Percentiles rank a stretch among this genome's conserved stretches.
These are phyloP conservation scores for Plagodis dolabraria DNA, from an alignment of 2,888 invertebrate genomes.

Conservation along the genomic window DNA sequence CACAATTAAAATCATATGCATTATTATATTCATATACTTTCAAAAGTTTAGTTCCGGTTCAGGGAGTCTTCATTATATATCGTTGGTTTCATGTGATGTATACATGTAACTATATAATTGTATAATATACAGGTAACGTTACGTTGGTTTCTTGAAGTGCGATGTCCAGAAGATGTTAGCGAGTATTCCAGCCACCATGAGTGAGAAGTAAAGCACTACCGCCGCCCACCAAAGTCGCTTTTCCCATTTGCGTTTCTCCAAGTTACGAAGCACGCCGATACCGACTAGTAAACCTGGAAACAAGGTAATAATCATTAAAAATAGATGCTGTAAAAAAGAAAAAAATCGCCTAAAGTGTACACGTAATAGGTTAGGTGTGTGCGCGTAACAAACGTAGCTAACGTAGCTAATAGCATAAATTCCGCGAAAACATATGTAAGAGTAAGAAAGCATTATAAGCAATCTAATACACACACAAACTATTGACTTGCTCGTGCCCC, in stretches of 20 bases:
- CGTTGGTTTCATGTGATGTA: background rate
- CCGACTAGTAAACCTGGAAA: constrained; percentile 91
- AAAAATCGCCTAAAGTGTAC: no score
- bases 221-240: constrained; percentile 92
- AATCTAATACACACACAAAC: no score
- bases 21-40: no score
- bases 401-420: no score
- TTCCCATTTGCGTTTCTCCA: constrained; percentile 92
- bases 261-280: constrained; percentile 92
- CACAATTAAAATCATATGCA: no score
- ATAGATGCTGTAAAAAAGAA: background rate
- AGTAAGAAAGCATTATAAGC: no score
- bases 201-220: constrained; percentile 87
- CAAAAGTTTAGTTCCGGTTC: no score
- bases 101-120: background rate
- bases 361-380: no score
- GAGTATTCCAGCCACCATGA: constrained; percentile 89
- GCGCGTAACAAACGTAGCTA: no score
- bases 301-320: background rate
- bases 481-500: no score
- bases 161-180: constrained; percentile 88
- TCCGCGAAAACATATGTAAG: no score
- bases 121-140: background rate
- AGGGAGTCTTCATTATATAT: no score
- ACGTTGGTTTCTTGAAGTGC: constrained; percentile 37